Evolutionary conservation across 2,113 vertebrate species (phyloP), one percentile per base, ranked within the genome.

Genomic region (Arizona elegans): DNA sequence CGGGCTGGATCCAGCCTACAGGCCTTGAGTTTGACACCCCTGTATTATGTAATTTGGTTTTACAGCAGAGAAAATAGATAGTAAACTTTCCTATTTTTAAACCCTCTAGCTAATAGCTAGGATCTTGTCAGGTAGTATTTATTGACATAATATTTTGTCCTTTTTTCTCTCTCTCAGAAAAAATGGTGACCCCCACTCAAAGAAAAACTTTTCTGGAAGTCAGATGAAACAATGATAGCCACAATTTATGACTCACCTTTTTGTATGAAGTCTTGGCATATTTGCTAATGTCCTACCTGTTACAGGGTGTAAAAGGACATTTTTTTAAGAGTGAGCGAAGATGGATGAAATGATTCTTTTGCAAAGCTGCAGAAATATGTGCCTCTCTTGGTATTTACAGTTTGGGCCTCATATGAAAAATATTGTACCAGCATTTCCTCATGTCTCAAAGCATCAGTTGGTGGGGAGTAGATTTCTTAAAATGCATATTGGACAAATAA

Each of bases 401-500:
- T 93, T 96, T 96, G 87, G 95, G 87, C 53, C 92, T 87, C 54
- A 2, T 43, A 86, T 87, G 90, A 59, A 87, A 94, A 93, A 92
- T 95, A 95, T 94, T 86, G 91, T 89, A 94, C 50, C 93, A 43
- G 59, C 53, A 24, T 95, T 15, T 58, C 92, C 75, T 93, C 95
- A 81, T 90, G 70, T 95, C 94, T 96, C 94, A 95, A 93, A 93
- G 95, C 95, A 92, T 95, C 94, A 94, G 95, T 95, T 33, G 92
- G 93, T 75, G 70, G 81, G 93, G 93, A 95, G 91, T 94, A 96
- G 96, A 96, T 96, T 97, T 95, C 90, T 93, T 94, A 93, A 94
- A 95, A 95, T 96, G 96, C 93, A 62, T 94, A 95, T 54, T 94
- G 96, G 96, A 95, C 94, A 94, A 96, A 95, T 97, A 96, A 96